These are phyloP conservation scores for Trochalopteron elliotii DNA, from an alignment of 2,113 vertebrate species.

Conservation along the genomic window DNA sequence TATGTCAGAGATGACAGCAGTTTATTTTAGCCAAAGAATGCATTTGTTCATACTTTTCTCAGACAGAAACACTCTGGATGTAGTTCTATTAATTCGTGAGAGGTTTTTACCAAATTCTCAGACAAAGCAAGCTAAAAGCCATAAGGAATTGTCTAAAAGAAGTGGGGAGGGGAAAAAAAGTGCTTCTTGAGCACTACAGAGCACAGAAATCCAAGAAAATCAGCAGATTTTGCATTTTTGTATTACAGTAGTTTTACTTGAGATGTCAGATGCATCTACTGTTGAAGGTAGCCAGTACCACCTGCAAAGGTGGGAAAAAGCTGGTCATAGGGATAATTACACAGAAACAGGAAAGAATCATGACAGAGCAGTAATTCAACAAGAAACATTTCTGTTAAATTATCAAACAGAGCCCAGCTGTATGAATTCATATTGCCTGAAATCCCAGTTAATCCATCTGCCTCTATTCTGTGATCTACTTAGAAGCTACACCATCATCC, in stretches of 20 bases:
- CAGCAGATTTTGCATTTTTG: not conserved
- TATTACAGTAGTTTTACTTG: not conserved
- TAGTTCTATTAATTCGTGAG: not conserved
- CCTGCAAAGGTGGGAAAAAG: not conserved
- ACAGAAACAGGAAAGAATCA: not conserved
- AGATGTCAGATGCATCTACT: not conserved
- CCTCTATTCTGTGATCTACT: not conserved
- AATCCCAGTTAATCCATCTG: slow-evolving; percentile 15
- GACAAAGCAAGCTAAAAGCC: not conserved
- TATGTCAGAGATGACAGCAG: not conserved
- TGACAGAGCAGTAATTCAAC: not conserved
- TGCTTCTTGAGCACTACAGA: not conserved
- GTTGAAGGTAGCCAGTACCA: not conserved
- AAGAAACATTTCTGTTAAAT: not conserved
- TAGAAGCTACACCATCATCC: not conserved
- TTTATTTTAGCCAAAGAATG: slow-evolving; percentile 62
- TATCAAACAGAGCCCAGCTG: not conserved
- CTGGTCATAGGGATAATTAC: not conserved
- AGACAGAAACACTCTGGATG: slow-evolving; percentile 10
- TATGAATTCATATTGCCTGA: not conserved
- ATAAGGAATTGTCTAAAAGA: not conserved
- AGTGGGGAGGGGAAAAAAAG: rapidly evolving
- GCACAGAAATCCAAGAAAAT: not conserved
- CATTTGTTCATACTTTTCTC: not conserved
- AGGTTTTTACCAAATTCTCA: not conserved